A percentile compares a stretch with the other conserved stretches of the same genome.
phyloP scores from a whole-genome alignment of 1,140 invertebrate species.

The Drosophila santomea region DNA sequence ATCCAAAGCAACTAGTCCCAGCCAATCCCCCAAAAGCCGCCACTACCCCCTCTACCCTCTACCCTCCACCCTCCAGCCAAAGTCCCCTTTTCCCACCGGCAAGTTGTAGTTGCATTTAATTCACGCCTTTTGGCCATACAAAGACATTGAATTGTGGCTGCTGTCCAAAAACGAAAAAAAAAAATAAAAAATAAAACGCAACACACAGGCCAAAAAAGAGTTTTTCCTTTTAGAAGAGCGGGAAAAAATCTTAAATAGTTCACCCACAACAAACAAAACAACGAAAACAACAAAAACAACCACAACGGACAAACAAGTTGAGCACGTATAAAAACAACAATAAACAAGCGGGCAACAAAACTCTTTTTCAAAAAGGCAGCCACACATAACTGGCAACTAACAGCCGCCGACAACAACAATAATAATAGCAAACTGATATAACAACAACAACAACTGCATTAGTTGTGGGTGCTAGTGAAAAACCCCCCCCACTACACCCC shows the following conservation, averaged over 20 bases:
- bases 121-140: constrained; percentile 70
- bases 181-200: background rate
- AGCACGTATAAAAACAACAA: constrained; percentile 41
- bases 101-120: constrained; percentile 58
- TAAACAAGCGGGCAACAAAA: constrained; percentile 38
- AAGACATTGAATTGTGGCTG: constrained; percentile 71
- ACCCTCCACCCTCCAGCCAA: background rate
- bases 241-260: constrained; percentile 37
- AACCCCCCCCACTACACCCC: constrained; percentile 9
- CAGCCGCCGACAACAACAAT: constrained; percentile 12
- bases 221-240: constrained; percentile 45
- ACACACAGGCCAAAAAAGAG: constrained; percentile 39
- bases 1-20: constrained; percentile 41
- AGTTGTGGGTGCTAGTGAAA: constrained; percentile 35
- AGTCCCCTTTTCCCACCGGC: constrained; percentile 1
- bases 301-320: constrained; percentile 23
- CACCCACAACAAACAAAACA: constrained; percentile 10
- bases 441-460: constrained; percentile 36
- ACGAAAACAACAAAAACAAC: background rate
- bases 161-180: constrained; percentile 25
- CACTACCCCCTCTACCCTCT: no score
- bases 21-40: constrained; percentile 16
- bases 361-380: constrained; percentile 46
- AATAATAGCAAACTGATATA: constrained; percentile 20
- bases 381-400: constrained; percentile 40